Percentiles rank a stretch among this genome's conserved stretches.
These are phyloP conservation scores for Cyprinus carpio DNA, from an alignment of 2,113 vertebrate genomes.

Conservation along the genomic window DNA sequence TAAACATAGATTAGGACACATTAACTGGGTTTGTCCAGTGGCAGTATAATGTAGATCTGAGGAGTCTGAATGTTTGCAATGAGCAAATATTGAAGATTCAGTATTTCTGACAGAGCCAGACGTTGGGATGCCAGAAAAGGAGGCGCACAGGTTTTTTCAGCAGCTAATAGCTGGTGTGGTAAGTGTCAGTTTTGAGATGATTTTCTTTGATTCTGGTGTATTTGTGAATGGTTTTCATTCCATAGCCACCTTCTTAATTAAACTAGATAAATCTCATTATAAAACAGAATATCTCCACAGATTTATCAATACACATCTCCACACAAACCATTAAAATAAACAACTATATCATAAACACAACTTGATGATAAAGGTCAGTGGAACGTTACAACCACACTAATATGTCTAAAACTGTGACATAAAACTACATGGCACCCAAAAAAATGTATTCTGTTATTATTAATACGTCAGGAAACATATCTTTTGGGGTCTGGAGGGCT, in stretches of 20 bases:
- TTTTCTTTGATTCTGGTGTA: not conserved
- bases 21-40: not conserved
- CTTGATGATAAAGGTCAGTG: too few relatives aligned
- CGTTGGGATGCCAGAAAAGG: slow-evolving; percentile 91
- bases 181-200: slow-evolving; percentile 61
- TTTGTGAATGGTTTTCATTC: not conserved
- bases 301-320: too few relatives aligned
- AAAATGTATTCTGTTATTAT: not conserved
- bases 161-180: slow-evolving; percentile 94
- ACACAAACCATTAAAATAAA: too few relatives aligned
- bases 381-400: not conserved
- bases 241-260: not conserved
- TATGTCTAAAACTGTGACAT: not conserved
- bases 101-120: slow-evolving; percentile 81
- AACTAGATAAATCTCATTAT: not conserved
- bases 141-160: slow-evolving; percentile 91
- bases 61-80: not conserved
- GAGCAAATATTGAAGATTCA: not conserved
- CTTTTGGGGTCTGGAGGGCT: too few relatives aligned
- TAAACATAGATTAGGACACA: not conserved
- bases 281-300: too few relatives aligned
- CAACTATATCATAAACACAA: too few relatives aligned
- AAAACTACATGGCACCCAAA: not conserved
- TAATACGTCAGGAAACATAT: not conserved
- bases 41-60: not conserved